A percentile compares a stretch with the other conserved stretches of the same genome.
phyloP scores from a whole-genome alignment of 2,113 vertebrate species.

The Eonycteris spelaea region DNA sequence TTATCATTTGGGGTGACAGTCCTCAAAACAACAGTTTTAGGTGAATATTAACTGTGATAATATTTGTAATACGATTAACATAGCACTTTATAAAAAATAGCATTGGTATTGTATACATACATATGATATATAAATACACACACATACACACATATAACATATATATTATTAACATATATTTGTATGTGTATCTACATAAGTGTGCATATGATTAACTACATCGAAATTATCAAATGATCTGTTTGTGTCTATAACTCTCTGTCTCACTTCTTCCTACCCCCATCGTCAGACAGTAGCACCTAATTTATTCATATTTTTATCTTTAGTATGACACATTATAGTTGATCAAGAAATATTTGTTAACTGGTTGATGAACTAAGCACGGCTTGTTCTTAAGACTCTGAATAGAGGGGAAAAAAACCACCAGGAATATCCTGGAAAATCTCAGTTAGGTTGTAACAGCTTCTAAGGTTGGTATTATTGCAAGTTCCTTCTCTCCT shows the following conservation, averaged over 20 bases:
- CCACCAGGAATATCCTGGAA: background rate
- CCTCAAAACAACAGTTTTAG: background rate
- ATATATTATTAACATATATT: background rate
- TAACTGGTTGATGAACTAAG: background rate
- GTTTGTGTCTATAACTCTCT: background rate
- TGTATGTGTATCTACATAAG: too few relatives aligned
- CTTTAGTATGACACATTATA: background rate
- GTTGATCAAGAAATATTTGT: background rate
- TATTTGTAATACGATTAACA: background rate
- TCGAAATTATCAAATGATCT: background rate
- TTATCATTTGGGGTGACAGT: background rate
- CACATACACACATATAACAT: background rate
- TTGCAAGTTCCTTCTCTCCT: background rate
- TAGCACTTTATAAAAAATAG: background rate
- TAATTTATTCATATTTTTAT: background rate
- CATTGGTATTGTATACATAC: background rate
- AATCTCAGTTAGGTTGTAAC: background rate
- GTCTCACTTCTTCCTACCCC: background rate
- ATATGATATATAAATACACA: background rate
- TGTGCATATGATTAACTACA: background rate
- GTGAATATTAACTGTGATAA: background rate
- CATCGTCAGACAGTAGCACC: background rate
- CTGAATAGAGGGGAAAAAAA: background rate
- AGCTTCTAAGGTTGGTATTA: background rate
- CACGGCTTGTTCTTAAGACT: background rate